Conservation (phyloP, 2,888 invertebrate species). For the Saturnia pavonia region DNA sequence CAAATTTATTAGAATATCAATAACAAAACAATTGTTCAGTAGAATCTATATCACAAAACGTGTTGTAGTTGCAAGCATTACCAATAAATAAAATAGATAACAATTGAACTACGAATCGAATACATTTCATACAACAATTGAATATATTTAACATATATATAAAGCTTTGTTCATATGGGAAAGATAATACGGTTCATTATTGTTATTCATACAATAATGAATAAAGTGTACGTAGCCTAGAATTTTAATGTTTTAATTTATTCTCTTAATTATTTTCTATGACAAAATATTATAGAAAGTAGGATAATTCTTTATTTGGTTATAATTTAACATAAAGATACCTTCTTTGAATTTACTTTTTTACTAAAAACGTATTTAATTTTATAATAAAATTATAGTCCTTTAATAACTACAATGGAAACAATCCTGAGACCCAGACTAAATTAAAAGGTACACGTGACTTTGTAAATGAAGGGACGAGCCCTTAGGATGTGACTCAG, state of each 20-base stretch:
- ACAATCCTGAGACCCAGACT: conserved; percentile 6
- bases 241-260: neutral
- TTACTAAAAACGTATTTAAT: neutral
- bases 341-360: neutral
- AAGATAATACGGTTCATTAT: conserved; percentile 1
- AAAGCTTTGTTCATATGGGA: conserved; percentile 44
- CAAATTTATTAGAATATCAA: neutral
- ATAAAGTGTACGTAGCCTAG: too few relatives aligned
- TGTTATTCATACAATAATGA: neutral
- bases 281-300: neutral
- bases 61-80: conserved; percentile 8
- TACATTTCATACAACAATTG: conserved; percentile 61
- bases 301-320: neutral
- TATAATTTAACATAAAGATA: neutral
- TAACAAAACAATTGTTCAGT: neutral
- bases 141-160: conserved; percentile 43
- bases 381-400: conserved; percentile 9
- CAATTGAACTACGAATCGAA: conserved; percentile 51
- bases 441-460: conserved; percentile 33
- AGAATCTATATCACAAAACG: neutral
- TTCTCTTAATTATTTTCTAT: neutral
- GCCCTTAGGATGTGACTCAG: conserved; percentile 38
- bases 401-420: conserved; percentile 32
- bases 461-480: conserved; percentile 66
- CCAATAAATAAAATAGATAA: conserved; percentile 39